phyloP scores from a whole-genome alignment of 1,140 invertebrate species.

The Hylyphantes graminicola region DNA sequence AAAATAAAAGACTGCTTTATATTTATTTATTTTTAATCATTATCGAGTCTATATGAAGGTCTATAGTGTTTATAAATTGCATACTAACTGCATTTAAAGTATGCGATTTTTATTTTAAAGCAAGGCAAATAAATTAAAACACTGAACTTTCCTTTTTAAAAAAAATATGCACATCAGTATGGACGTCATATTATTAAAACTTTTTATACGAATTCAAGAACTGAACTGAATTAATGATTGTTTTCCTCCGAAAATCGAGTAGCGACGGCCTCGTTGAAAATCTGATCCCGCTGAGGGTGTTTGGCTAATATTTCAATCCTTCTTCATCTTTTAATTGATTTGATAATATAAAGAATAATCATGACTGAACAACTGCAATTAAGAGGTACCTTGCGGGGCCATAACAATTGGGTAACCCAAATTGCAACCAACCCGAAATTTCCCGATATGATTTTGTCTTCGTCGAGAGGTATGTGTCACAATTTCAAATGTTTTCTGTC shows the following conservation, averaged over 20 bases:
- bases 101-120: too few species aligned
- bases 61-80: too few species aligned
- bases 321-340: constrained; percentile 6
- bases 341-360: constrained; percentile 28
- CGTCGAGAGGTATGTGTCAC: constrained; percentile 86
- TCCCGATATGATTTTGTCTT: constrained; percentile 97
- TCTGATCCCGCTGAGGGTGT: neutral
- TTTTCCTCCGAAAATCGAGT: neutral
- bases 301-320: constrained; percentile 19
- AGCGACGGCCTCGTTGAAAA: neutral
- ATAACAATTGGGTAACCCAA: constrained; percentile 99
- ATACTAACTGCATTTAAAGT: too few species aligned
- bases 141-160: too few species aligned
- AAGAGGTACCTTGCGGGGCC: constrained; percentile 88
- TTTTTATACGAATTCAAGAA: neutral
- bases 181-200: too few species aligned
- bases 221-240: constrained; percentile 5
- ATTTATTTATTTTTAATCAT: too few species aligned
- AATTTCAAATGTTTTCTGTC: neutral
- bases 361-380: constrained; percentile 60
- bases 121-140: too few species aligned
- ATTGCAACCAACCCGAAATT: constrained; percentile 99
- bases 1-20: too few species aligned
- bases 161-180: too few species aligned
- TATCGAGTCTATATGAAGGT: too few species aligned